Evolutionary conservation across 2,888 invertebrate species (phyloP), one percentile per base, ranked within the genome.

Genomic region (Unio pictorum): DNA sequence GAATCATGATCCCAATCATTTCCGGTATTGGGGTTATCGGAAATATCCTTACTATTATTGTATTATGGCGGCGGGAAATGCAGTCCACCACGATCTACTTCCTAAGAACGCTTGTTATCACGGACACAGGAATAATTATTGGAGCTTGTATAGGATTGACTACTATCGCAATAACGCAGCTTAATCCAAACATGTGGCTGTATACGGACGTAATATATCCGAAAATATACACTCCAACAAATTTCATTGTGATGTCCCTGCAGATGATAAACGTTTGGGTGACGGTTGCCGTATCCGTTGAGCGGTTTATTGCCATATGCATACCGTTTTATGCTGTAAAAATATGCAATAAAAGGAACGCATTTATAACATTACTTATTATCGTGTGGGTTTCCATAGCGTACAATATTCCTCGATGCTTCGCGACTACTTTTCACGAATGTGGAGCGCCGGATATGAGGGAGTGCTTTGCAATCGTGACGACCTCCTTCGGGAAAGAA

Each of bases 221-320:
- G 1, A 68, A 81, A n/a, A 77, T 86, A n/a, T 82, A 84, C 74
- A 83, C 82, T 4, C 84, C 85, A 11, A 78, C 81, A 34, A 84
- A 84, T 62, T 86, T 81, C 68, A 73, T 84, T 45, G 84, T 86
- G 6, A 87, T 87, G 85, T 81, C 85, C 2, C 76, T 86, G 28
- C 88, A 88, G 71, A 81, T 86, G 68, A 79, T 82, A 64, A 88
- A 87, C 65, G 86, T 88, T 4, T 88, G 87, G 86, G 78, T 86
- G 20, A 88, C 88, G 0, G 84, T 88, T 55, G 82, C 86, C 3
- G 87, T 88, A 26, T 84, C 87, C 3, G 82, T 87, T 45, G 88
- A 89, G 71, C 80, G 88, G 3, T 89, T 86, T 73, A 84, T 87
- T 28, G 82, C 86, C 55, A 88, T 89, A 57, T 89, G 88, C 70